phyloP scores from a whole-genome alignment of 2,797 vertebrate species.

The Octomys mimax region DNA sequence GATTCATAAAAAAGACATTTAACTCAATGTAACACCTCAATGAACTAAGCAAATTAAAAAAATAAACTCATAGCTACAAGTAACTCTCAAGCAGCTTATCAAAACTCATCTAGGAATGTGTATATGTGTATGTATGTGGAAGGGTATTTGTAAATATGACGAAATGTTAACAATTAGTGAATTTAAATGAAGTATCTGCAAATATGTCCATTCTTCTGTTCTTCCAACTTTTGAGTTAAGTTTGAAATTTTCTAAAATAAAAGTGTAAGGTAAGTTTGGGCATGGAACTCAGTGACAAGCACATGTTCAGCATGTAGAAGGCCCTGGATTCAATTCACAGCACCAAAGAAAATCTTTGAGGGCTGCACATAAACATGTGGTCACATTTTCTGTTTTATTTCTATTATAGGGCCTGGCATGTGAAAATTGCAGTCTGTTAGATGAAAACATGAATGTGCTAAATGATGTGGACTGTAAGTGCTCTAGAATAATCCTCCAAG shows the following conservation, averaged over 20 bases:
- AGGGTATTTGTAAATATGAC: conserved; percentile 2
- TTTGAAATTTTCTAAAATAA: conserved; percentile 15
- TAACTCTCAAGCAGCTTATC: conserved; percentile 31
- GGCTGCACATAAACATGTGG: conserved; percentile 38
- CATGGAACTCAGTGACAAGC: background rate
- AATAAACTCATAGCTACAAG: background rate
- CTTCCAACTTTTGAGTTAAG: conserved; percentile 25
- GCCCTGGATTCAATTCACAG: background rate
- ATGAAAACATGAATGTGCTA: conserved; percentile 2
- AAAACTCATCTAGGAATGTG: background rate
- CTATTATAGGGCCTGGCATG: background rate
- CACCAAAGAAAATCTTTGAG: background rate
- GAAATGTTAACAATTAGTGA: conserved; percentile 54
- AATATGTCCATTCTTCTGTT: conserved; percentile 51
- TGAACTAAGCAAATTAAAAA: background rate
- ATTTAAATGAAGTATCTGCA: background rate
- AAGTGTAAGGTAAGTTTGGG: background rate
- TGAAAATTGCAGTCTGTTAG: conserved; percentile 14
- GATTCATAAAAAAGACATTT: conserved; percentile 35
- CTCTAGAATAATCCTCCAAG: conserved; percentile 19
- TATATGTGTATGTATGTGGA: background rate
- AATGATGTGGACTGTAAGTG: background rate
- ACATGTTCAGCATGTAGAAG: background rate
- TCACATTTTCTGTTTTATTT: conserved; percentile 45
- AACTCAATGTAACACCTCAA: background rate